Base-by-base conservation (phyloP, 2,888 invertebrate species). In the Drosophila atripex region DNA sequence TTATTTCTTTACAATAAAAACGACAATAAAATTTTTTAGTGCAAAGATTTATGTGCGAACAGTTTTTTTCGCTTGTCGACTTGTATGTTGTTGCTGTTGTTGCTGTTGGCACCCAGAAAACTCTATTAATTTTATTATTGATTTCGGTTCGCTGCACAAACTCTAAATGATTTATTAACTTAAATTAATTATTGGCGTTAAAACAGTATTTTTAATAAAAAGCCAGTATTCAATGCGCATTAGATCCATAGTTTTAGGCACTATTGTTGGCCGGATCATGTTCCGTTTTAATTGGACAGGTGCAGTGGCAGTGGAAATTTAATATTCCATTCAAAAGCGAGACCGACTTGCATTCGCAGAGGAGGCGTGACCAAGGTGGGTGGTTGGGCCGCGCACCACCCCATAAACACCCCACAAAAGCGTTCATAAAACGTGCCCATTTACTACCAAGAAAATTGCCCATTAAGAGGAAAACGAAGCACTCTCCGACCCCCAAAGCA, bases 21-120 rank as follows among this genome's bases (percentile, higher is more conserved):
- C 76, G 84, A 87, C 84, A 85, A 87, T 85, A 85, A 87, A 87
- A 82, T 82, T 85, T 85, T 64, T 85, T 88, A 88, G 88, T 86
- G 80, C 83, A 78, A 88, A 90, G 89, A 89, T 89, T 89, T 89
- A 89, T 89, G 89, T 89, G 89, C 80, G 89, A 89, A 89, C 87
- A 84, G 80, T 87, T 89, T 88, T 70, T 57, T 43, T 23, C 21
- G 30, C 47, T 52, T 86, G 88, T 88, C 73, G 61, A 45, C 47
- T 47, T 32, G 45, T 50, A 30, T 43, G 32, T 35, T 41, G 50
- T 54, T 57, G 21, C 14, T 21, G 18, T 18, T 55, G 46, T 45
- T 61, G 12, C 41, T 57, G 52, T 53, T 52, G 47, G 28, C 32
- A 39, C 61, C 18, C 41, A 39, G 45, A 64, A 38, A 52, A 52